Conservation (phyloP, 2,888 invertebrate genomes). For the Bombylius major region DNA sequence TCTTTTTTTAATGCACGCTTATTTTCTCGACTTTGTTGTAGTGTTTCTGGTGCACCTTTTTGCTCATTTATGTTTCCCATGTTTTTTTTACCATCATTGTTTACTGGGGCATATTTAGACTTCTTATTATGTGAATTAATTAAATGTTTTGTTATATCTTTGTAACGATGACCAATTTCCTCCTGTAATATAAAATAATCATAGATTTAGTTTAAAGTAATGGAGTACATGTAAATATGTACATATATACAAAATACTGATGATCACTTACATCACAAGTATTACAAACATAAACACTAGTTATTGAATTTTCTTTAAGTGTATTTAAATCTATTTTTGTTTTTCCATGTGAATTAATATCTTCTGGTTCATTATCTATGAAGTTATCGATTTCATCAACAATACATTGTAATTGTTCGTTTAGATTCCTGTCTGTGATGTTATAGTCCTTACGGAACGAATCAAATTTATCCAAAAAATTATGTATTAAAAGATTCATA, state of each 20-base stretch:
- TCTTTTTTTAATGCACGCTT: background rate
- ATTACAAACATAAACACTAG: background rate
- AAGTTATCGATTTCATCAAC: conserved; percentile 6
- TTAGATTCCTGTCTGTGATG: conserved; percentile 1
- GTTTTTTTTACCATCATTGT: background rate
- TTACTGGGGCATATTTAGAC: background rate
- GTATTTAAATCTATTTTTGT: background rate
- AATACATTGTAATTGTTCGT: background rate
- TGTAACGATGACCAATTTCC: background rate
- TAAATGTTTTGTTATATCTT: background rate
- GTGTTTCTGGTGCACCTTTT: background rate
- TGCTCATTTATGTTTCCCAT: background rate
- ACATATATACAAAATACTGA: background rate
- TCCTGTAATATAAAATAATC: background rate
- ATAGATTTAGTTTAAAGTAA: background rate
- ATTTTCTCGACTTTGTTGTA: background rate
- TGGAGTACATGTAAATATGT: background rate
- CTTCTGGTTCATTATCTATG: conserved; percentile 3
- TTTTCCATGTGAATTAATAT: background rate
- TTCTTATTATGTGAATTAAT: background rate
- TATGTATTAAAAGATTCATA: conserved; percentile 6
- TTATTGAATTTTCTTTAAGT: background rate
- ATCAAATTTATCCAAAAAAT: conserved; percentile 2
- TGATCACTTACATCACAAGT: conserved; percentile 1
- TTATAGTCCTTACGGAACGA: conserved; percentile 2